Conservation (phyloP, 2,888 invertebrate species). For the Frankliniella intonsa region DNA sequence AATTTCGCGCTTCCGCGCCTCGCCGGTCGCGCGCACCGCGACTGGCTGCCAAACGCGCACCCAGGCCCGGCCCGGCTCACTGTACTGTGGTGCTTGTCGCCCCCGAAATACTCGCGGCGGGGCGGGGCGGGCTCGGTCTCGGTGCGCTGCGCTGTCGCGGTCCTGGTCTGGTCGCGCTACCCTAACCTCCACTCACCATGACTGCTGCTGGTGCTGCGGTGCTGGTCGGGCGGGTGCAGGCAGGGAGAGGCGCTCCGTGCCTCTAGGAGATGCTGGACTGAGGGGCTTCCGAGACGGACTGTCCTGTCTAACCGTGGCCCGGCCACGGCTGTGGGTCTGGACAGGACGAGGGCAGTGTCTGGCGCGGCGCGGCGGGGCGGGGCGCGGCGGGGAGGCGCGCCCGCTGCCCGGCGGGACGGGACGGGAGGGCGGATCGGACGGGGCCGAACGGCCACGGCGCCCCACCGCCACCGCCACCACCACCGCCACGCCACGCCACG, state of each 20-base stretch:
- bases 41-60: not conserved
- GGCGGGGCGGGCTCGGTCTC: too few relatives aligned
- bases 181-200: conserved; percentile 19
- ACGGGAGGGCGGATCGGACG: too few relatives aligned
- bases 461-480: too few relatives aligned
- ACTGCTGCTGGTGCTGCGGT: not conserved
- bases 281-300: not conserved
- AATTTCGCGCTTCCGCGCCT: not conserved
- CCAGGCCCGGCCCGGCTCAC: not conserved
- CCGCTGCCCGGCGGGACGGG: too few relatives aligned
- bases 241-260: not conserved
- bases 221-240: not conserved
- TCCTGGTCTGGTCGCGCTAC: not conserved
- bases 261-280: not conserved
- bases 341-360: too few relatives aligned
- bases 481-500: too few relatives aligned
- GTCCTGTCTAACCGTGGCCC: not conserved
- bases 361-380: not conserved
- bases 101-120: too few relatives aligned
- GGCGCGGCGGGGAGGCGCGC: too few relatives aligned
- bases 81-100: too few relatives aligned
- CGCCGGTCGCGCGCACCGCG: not conserved
- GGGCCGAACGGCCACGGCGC: too few relatives aligned
- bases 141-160: not conserved
- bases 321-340: too few relatives aligned